These are phyloP conservation scores for Piezodorus guildinii DNA, from an alignment of 1,140 invertebrate species.

Conservation along the genomic window DNA sequence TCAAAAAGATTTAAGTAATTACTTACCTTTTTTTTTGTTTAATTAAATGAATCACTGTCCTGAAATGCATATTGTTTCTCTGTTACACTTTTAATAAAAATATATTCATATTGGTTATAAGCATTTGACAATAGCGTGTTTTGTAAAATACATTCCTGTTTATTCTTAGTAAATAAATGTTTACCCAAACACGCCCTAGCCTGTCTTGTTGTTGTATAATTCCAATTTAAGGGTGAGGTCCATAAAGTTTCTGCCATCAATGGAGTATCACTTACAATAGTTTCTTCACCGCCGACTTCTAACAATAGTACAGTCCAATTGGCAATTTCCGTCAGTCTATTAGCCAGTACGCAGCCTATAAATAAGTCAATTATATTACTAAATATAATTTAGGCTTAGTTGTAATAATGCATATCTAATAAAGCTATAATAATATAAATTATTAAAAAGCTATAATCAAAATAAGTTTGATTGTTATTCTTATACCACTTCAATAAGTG, in stretches of 20 bases:
- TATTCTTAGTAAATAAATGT: constrained; percentile 32
- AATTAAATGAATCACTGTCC: too few species aligned
- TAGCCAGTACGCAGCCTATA: constrained; percentile 69
- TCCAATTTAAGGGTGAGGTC: constrained; percentile 70
- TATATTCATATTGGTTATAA: not conserved
- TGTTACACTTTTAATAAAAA: too few species aligned
- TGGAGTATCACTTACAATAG: constrained; percentile 79
- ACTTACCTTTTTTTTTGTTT: too few species aligned
- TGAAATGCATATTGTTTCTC: too few species aligned
- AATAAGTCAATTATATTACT: constrained; percentile 15
- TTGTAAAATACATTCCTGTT: not conserved
- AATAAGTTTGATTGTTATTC: too few species aligned
- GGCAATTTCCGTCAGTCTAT: constrained; percentile 57
- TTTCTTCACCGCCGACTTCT: constrained; percentile 85
- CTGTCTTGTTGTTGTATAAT: constrained; percentile 66
- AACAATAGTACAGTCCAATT: constrained; percentile 72
- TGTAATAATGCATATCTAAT: too few species aligned
- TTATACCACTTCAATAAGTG: too few species aligned
- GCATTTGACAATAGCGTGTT: not conserved
- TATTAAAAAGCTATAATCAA: too few species aligned
- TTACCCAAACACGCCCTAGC: constrained; percentile 62
- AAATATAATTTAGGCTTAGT: too few species aligned
- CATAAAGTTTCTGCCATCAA: constrained; percentile 45
- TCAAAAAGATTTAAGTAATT: too few species aligned
- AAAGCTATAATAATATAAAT: too few species aligned